Conservation (phyloP, 2,113 vertebrate genomes). For the Macroglossus sobrinus region DNA sequence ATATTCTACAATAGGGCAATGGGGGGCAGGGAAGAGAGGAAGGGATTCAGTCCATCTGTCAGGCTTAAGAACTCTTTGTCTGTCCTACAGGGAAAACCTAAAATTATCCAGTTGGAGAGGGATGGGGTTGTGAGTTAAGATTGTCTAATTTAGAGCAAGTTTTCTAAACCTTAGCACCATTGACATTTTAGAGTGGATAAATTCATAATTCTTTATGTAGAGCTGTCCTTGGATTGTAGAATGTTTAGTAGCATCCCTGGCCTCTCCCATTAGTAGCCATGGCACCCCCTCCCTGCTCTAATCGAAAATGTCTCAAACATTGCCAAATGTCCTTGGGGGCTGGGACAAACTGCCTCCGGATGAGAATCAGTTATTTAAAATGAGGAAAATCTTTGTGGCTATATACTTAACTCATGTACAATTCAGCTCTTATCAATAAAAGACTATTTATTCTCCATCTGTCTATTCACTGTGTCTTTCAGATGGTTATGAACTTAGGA, state of each 20-base stretch:
- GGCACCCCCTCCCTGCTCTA: too few relatives aligned
- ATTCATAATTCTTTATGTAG: neutral
- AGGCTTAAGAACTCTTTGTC: neutral
- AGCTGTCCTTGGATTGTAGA: neutral
- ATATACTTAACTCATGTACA: neutral
- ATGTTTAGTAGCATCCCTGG: neutral
- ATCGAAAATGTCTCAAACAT: neutral
- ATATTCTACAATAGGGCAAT: neutral
- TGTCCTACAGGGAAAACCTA: neutral
- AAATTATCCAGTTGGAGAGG: neutral
- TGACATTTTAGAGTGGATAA: neutral
- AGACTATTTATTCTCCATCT: neutral
- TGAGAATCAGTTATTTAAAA: neutral
- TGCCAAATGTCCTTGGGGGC: neutral
- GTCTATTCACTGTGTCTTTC: neutral
- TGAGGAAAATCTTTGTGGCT: neutral
- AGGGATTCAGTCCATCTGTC: neutral
- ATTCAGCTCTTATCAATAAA: neutral
- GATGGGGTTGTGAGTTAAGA: neutral
- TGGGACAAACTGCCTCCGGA: neutral
- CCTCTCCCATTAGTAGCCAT: neutral
- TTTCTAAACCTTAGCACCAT: neutral
- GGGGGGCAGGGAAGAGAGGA: neutral
- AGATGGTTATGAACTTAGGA: neutral
- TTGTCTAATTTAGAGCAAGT: neutral